A percentile compares a stretch with the other conserved stretches of the same genome.
These are phyloP conservation scores for Acrossocheilus wenchowensis DNA, from an alignment of 2,797 vertebrate genomes.

Conservation along the genomic window DNA sequence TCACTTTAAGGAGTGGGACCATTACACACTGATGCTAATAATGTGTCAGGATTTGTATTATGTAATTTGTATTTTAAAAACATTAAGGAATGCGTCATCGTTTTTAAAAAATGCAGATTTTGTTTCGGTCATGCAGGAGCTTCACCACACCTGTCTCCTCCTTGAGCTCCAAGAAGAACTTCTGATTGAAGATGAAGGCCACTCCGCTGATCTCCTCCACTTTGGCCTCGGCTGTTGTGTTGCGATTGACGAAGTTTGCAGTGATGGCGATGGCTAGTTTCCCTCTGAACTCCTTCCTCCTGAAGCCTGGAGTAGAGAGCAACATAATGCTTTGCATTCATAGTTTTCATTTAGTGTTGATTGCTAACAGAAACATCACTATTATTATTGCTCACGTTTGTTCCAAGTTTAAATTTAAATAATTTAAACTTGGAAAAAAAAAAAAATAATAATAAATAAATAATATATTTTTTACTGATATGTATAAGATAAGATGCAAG, in stretches of 20 bases:
- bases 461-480: background rate
- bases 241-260: slow-evolving; percentile 97
- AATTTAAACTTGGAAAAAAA: background rate
- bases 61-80: background rate
- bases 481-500: background rate
- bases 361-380: background rate
- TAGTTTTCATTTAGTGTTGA: background rate
- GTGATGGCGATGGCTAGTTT: slow-evolving; percentile 98
- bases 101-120: slow-evolving; percentile 6
- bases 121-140: background rate
- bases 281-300: slow-evolving; percentile 94
- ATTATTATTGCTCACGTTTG: background rate
- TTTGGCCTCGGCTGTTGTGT: slow-evolving; percentile 95
- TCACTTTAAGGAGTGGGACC: slow-evolving; percentile 1
- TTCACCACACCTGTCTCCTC: slow-evolving; percentile 88
- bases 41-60: background rate
- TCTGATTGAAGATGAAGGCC: slow-evolving; percentile 99
- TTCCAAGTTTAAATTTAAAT: too few species aligned
- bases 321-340: background rate
- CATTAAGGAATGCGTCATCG: background rate
- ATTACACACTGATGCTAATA: background rate
- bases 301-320: slow-evolving; percentile 81
- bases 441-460: background rate
- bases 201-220: slow-evolving; percentile 98
- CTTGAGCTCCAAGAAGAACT: slow-evolving; percentile 96